These are phyloP conservation scores for Phalloptychus januarius DNA, from an alignment of 2,797 vertebrate species.

Conservation along the genomic window DNA sequence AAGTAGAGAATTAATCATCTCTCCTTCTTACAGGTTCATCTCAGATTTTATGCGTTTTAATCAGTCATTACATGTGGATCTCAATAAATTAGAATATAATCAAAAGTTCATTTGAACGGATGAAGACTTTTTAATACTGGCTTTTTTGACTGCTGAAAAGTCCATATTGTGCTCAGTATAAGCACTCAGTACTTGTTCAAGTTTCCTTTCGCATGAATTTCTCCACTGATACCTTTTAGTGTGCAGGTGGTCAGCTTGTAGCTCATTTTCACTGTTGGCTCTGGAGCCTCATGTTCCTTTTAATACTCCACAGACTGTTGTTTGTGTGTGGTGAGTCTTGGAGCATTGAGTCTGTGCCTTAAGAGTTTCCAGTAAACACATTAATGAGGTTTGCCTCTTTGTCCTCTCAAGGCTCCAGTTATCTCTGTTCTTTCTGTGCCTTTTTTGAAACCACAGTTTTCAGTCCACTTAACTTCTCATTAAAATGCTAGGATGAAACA, in stretches of 20 bases:
- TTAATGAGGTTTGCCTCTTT: background rate
- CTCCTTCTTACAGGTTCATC: slow-evolving; percentile 2
- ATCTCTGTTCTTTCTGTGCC: background rate
- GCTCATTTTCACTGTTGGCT: background rate
- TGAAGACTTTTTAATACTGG: background rate
- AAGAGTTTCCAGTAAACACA: background rate
- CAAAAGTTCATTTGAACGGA: background rate
- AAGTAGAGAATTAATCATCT: slow-evolving; percentile 62
- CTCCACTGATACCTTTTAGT: background rate
- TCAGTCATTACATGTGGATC: slow-evolving; percentile 11
- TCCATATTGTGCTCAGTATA: background rate
- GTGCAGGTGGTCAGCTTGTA: background rate
- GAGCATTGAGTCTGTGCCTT: background rate
- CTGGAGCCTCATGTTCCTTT: background rate
- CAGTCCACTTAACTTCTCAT: background rate
- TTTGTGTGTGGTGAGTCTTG: background rate
- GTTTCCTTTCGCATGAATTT: background rate
- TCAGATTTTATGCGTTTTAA: slow-evolving; percentile 18
- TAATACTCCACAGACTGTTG: background rate
- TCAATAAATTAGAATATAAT: slow-evolving; percentile 6
- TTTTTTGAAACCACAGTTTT: background rate
- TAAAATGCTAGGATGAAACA: background rate
- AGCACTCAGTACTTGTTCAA: background rate
- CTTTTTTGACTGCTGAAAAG: background rate
- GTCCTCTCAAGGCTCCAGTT: background rate